Base-by-base conservation (phyloP, 2,888 invertebrate species). In the Cheilosia soror region DNA sequence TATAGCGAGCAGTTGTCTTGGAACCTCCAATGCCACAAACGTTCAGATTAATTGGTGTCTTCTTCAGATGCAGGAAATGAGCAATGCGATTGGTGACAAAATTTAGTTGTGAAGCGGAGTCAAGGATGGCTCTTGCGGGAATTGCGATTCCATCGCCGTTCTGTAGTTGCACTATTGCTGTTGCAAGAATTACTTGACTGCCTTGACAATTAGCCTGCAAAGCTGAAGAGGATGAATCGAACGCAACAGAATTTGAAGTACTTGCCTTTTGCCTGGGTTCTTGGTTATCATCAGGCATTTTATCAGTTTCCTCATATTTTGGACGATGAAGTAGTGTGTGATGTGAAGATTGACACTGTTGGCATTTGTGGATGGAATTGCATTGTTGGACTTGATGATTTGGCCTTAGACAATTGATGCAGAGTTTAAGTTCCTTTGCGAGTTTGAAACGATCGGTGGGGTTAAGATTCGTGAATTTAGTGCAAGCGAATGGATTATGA, bases 251-350 rank as follows among this genome's bases (percentile, higher is more conserved):
- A 63, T 20, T 20, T 20, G 20, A 20, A 20, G 20, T 20, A 20
- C 20, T 20, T 20, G 20, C 20, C n/a, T 58, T 37, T 37, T 11
- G 7, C 20, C 7, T 58, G 20, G 37, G 9, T 58, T 7, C 20
- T 20, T 15, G 37, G 25, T 4, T 25, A 25, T 5, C 37, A 5
- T 25, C 37, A 20, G 37, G 58, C 58, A 20, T 37, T 37, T 3
- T 40, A 15, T 58, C 3, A 13, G 29, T 31, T 55, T 27, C 31
- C 9, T 9, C 9, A 29, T 55, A 20, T 11, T 55, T 55, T 25
- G 51, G 15, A 9, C 20, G 51, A 51, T 68, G 68, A 1, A 66
- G 29, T 31, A 68, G 53, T 5, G 42, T 69, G 7, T 69, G 55
- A 57, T 57, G 55, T 29, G 7, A 40, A 37, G 2, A 13, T 42